phyloP scores from a whole-genome alignment of 2,888 invertebrate species.

The Psylliodes chrysocephalus region DNA sequence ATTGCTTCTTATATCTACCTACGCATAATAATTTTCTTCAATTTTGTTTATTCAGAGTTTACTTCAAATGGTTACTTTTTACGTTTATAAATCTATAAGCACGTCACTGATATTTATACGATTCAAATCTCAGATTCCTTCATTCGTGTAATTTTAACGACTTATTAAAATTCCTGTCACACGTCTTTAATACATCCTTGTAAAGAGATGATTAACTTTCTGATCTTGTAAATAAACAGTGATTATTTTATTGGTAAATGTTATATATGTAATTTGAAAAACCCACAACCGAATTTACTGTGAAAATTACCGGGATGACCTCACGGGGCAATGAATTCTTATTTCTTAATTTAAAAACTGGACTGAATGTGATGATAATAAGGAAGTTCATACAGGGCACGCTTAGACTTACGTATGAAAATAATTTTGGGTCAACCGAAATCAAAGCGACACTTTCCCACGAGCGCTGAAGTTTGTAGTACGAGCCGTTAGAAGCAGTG shows the following conservation, averaged over 20 bases:
- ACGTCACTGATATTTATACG: neutral
- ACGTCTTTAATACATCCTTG: conserved; percentile 6
- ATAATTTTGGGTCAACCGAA: too few species aligned
- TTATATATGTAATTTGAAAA: conserved; percentile 1
- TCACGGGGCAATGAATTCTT: neutral
- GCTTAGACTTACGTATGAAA: too few species aligned
- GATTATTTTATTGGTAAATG: neutral
- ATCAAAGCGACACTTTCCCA: too few species aligned
- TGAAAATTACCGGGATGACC: conserved; percentile 8
- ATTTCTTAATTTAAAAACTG: conserved; percentile 3
- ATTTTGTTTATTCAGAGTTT: too few species aligned
- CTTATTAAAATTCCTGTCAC: conserved; percentile 4
- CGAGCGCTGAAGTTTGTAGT: too few species aligned
- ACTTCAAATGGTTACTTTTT: too few species aligned
- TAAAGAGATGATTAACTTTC: neutral
- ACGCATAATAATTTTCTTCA: too few species aligned
- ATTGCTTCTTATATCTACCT: too few species aligned
- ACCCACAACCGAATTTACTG: conserved; percentile 5
- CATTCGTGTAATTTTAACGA: conserved; percentile 9
- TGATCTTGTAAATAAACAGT: neutral
- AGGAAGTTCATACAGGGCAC: conserved; percentile 2
- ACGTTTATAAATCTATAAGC: too few species aligned
- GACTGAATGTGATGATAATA: neutral
- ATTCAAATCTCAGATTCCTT: neutral
- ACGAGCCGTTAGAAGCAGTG: too few species aligned